Conservation (phyloP, 2,888 invertebrate genomes). For the Ctena decussata region DNA sequence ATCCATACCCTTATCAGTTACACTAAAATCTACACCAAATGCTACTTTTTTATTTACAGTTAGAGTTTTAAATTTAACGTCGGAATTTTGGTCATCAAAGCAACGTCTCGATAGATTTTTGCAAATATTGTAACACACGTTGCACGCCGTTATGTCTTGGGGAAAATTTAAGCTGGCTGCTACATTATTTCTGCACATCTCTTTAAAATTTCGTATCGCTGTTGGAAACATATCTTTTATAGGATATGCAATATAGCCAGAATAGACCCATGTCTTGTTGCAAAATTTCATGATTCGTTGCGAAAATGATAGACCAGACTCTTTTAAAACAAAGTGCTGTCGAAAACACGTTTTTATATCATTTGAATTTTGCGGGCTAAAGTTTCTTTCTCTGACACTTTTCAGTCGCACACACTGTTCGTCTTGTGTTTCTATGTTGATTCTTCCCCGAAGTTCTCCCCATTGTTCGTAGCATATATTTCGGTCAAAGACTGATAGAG, state of each 20-base stretch:
- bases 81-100: background rate
- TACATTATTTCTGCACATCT: background rate
- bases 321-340: background rate
- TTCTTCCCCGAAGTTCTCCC: background rate
- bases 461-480: background rate
- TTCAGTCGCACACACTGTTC: background rate
- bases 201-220: background rate
- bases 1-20: too few species aligned
- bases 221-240: background rate
- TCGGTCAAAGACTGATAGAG: background rate
- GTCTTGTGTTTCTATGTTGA: background rate
- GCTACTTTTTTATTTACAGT: background rate
- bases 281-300: background rate
- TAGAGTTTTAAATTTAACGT: background rate
- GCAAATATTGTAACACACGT: background rate
- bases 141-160: background rate
- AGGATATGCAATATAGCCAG: background rate
- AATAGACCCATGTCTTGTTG: background rate
- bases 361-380: background rate
- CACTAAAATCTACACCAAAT: background rate
- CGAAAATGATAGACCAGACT: background rate
- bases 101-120: background rate
- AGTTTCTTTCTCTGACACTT: background rate
- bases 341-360: background rate
- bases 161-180: background rate